Evolutionary conservation across 1,140 invertebrate species (phyloP).

Genomic region (Hypothenemus hampei): DNA sequence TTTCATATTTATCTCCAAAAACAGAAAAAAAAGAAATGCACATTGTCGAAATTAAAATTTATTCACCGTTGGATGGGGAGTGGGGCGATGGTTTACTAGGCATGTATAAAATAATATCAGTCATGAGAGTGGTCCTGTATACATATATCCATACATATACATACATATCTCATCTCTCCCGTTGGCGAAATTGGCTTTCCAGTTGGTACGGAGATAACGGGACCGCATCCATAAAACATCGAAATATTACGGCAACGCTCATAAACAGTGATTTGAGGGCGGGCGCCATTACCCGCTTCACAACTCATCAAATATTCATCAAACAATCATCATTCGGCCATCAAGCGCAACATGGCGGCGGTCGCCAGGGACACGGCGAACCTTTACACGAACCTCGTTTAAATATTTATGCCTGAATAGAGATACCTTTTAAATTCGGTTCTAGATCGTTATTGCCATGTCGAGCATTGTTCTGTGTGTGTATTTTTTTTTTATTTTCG

Average conservation of each 20-base stretch:
- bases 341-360: conserved; percentile 45
- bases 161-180: no score
- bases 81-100: no score
- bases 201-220: conserved; percentile 18
- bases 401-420: conserved; percentile 48
- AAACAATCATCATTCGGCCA: conserved; percentile 49
- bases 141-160: no score
- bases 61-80: no score
- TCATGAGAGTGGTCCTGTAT: no score
- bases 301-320: conserved; percentile 45
- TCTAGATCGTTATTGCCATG: no score
- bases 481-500: no score
- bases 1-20: no score
- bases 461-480: no score
- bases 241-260: conserved; percentile 22
- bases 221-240: conserved; percentile 45
- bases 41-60: no score
- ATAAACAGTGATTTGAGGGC: conserved; percentile 28
- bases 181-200: conserved; percentile 14
- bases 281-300: conserved; percentile 15
- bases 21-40: no score
- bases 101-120: no score
- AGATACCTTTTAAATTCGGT: conserved; percentile 35
- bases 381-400: conserved; percentile 45
- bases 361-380: conserved; percentile 39